phyloP scores from a whole-genome alignment of 2,113 vertebrate species.

The Athene noctua region DNA sequence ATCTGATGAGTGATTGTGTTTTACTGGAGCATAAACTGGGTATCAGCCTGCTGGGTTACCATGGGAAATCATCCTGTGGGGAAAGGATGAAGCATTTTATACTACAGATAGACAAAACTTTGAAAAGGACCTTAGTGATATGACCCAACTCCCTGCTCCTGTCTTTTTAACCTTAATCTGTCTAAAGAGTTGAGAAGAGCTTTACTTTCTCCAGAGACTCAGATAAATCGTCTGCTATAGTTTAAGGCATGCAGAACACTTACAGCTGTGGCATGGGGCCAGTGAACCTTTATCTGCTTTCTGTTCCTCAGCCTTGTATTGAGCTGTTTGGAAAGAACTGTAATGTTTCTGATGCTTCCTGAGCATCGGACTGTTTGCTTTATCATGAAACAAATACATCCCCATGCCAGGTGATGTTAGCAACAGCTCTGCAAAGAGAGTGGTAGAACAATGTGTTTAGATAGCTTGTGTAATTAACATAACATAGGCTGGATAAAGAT shows the following conservation, averaged over 20 bases:
- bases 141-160: not conserved
- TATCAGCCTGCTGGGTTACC: not conserved
- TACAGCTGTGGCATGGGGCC: not conserved
- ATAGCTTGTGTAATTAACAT: not conserved
- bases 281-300: not conserved
- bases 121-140: not conserved
- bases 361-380: not conserved
- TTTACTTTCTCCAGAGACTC: not conserved
- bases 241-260: not conserved
- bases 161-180: not conserved
- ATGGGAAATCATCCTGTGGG: not conserved
- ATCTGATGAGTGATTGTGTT: not conserved
- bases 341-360: not conserved
- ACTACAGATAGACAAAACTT: not conserved
- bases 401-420: not conserved
- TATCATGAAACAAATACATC: not conserved
- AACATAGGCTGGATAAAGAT: not conserved
- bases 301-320: not conserved
- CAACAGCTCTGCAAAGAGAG: not conserved
- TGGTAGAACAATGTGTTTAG: not conserved
- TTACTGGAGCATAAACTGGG: not conserved
- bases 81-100: not conserved
- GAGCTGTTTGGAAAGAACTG: not conserved
- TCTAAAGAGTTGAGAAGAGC: not conserved
- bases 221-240: not conserved